Conservation (phyloP, 2,888 invertebrate genomes). For the Taphrorychus bicolor region DNA sequence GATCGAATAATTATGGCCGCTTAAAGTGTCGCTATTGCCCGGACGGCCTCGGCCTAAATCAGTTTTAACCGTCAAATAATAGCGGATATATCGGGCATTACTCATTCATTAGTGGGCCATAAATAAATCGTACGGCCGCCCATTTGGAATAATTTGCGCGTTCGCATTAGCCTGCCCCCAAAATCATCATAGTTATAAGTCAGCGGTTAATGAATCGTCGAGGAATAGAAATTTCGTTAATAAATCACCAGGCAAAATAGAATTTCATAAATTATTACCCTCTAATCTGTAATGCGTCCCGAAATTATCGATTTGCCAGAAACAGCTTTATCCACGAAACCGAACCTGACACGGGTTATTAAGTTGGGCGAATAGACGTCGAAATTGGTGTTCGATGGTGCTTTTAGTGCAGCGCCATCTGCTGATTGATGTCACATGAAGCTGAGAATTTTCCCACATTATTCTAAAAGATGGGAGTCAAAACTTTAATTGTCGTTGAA, state of each 20-base stretch:
- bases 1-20: background rate
- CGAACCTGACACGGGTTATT: slow-evolving; percentile 2
- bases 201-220: background rate
- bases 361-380: background rate
- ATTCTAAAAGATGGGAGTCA: too few species aligned
- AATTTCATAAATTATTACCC: slow-evolving; percentile 3
- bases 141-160: slow-evolving; percentile 6
- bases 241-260: slow-evolving; percentile 1
- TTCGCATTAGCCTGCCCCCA: slow-evolving; percentile 1
- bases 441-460: too few species aligned
- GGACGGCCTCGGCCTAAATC: background rate
- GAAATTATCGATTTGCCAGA: slow-evolving; percentile 1
- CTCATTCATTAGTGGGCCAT: slow-evolving; percentile 4
- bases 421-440: too few species aligned
- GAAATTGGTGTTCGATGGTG: background rate
- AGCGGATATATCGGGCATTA: background rate
- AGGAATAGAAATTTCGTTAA: slow-evolving; percentile 4
- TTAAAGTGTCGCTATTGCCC: background rate
- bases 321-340: slow-evolving; percentile 6
- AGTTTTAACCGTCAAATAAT: background rate
- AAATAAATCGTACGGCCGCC: background rate
- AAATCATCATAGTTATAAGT: slow-evolving; percentile 8
- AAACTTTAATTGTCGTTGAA: too few species aligned
- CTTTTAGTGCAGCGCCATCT: background rate
- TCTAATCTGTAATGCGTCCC: slow-evolving; percentile 1